Evolutionary conservation across 1,140 invertebrate species (phyloP), one percentile per base, ranked within the genome.

Genomic region (Adoxophyes honmai): DNA sequence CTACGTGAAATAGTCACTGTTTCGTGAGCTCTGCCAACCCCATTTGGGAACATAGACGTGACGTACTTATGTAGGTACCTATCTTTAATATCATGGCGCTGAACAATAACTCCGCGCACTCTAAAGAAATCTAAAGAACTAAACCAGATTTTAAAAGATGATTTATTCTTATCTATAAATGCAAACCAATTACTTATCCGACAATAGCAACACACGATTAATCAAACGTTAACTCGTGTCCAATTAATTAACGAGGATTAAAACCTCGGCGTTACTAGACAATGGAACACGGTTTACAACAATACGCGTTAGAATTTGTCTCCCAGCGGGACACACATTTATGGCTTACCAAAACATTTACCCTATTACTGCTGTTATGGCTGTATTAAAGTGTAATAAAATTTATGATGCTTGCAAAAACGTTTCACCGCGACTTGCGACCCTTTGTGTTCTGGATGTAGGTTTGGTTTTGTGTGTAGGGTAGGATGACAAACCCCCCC

Each of bases 261-360:
- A 28, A 48, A 48, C 42, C 42, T 18, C 42, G n/a, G 5, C 10
- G 18, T 21, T 48, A 16, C 18, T 48, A 48, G 42, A 48, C 42
- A 59, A 60, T 61, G 51, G 54, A 48, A 16, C 34, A 56, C 39
- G 34, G 15, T 51, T 39, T 39, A 42, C 34, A 64, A 62, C 59
- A 52, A 15, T 16, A 58, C 37, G 55, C 57, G 65, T 62, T 64
- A 58, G 42, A 75, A 75, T 78, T 73, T 77, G 70, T 77, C 66
- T 51, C 75, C 21, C 74, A 72, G 74, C 76, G 71, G 73, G 72
- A 72, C 58, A 78, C 74, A 81, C 83, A 88, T 88, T 86, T 86
- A 85, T 86, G 80, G 72, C 79, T 84, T 86, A 85, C 85, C 83
- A 88, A 88, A 88, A 86, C 85, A 88, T 88, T 88, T 88, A 77